Conservation (phyloP, 2,888 invertebrate genomes). For the Synergus japonicus region DNA sequence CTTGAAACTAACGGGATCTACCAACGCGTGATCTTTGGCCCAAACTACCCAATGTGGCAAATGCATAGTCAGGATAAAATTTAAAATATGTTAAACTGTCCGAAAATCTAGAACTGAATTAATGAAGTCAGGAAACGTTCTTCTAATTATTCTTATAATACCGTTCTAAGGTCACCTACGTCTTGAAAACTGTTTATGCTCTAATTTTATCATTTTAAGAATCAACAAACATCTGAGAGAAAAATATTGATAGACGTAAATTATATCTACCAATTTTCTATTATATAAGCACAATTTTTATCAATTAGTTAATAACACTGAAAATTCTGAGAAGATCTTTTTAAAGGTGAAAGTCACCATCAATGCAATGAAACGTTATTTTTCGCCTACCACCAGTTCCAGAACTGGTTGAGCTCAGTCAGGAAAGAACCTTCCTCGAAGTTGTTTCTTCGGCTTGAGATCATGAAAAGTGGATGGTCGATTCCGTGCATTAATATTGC, state of each 20-base stretch:
- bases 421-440: constrained; percentile 47
- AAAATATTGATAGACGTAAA: too few relatives aligned
- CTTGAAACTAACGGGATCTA: background rate
- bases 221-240: too few relatives aligned
- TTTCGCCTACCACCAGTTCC: constrained; percentile 12
- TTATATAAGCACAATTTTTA: background rate
- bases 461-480: constrained; percentile 39
- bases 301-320: background rate
- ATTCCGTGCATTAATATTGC: constrained; percentile 2
- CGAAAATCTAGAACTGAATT: background rate
- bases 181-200: too few relatives aligned
- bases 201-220: too few relatives aligned
- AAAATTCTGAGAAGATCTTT: background rate
- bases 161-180: too few relatives aligned
- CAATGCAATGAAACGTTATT: background rate
- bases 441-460: constrained; percentile 39
- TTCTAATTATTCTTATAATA: background rate
- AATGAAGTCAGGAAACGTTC: background rate
- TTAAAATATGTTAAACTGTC: background rate
- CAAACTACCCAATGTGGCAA: background rate
- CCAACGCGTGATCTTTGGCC: background rate
- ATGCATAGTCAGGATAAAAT: background rate
- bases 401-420: constrained; percentile 49
- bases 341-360: background rate
- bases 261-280: too few relatives aligned